phyloP scores from a whole-genome alignment of 2,888 invertebrate species.

The Meta bourneti region DNA sequence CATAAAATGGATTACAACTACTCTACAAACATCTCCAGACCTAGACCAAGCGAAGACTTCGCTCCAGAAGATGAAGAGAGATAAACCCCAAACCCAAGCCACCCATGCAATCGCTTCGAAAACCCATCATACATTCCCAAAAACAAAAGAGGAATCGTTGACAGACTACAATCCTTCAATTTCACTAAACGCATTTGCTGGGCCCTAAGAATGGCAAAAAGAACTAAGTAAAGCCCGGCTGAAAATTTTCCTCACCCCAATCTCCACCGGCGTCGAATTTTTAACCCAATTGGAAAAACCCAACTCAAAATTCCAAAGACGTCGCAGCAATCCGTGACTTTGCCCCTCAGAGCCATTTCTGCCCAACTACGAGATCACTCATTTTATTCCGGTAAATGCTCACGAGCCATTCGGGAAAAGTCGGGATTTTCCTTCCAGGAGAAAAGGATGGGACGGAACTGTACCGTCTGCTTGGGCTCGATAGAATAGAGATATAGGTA shows the following conservation, averaged over 20 bases:
- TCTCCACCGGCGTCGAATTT: background rate
- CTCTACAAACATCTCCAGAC: too few species aligned
- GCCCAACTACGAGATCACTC: constrained; percentile 24
- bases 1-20: too few species aligned
- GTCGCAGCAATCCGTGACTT: constrained; percentile 7
- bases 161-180: background rate
- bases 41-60: too few species aligned
- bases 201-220: background rate
- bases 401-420: background rate
- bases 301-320: constrained; percentile 20
- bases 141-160: too few species aligned
- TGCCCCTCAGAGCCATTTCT: constrained; percentile 8
- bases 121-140: too few species aligned
- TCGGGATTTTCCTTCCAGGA: background rate
- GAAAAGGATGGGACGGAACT: background rate
- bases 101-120: too few species aligned
- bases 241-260: background rate
- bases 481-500: constrained; percentile 41
- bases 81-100: too few species aligned
- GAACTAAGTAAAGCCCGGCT: background rate
- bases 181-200: background rate
- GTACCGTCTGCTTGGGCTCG: background rate
- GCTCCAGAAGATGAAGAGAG: too few species aligned
- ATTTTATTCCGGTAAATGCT: constrained; percentile 46
- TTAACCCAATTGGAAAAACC: constrained; percentile 19